Conservation (phyloP, 2,888 invertebrate species). For the Hesperia comma region DNA sequence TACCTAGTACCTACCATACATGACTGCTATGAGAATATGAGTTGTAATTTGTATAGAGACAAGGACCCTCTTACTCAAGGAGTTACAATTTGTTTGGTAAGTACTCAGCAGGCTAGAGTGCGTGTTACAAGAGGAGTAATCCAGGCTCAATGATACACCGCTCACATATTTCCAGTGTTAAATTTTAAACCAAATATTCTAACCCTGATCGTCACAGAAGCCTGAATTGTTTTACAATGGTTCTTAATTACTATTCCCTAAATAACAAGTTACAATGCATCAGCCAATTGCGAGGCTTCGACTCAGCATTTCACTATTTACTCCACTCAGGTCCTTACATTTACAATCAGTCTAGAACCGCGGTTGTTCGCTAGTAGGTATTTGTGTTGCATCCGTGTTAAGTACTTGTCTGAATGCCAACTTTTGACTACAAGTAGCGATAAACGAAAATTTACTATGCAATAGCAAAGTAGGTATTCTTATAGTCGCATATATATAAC, state of each 20-base stretch:
- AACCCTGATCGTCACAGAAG: background rate
- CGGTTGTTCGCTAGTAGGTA: slow-evolving; percentile 59
- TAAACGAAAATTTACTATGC: background rate
- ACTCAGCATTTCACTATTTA: slow-evolving; percentile 33
- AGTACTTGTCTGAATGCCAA: slow-evolving; percentile 1
- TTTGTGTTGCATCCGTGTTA: slow-evolving; percentile 50
- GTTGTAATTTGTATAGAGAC: too few relatives aligned
- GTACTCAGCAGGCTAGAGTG: too few relatives aligned
- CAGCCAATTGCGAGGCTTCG: slow-evolving; percentile 34
- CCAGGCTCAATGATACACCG: too few relatives aligned
- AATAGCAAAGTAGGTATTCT: too few relatives aligned
- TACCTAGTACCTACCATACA: too few relatives aligned
- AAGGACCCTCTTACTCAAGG: too few relatives aligned
- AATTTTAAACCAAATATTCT: background rate
- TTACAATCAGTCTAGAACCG: slow-evolving; percentile 62
- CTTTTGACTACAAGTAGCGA: background rate
- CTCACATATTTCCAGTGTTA: background rate
- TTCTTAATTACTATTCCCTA: slow-evolving; percentile 13
- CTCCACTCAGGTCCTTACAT: slow-evolving; percentile 32
- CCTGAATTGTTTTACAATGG: background rate
- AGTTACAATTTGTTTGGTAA: too few relatives aligned
- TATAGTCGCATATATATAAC: too few relatives aligned
- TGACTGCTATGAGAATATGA: too few relatives aligned
- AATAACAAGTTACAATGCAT: slow-evolving; percentile 25
- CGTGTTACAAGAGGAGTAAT: too few relatives aligned